A percentile compares a stretch with the other conserved stretches of the same genome.
Evolutionary conservation across 1,140 invertebrate species (phyloP).

Genomic region (Philaenus spumarius): DNA sequence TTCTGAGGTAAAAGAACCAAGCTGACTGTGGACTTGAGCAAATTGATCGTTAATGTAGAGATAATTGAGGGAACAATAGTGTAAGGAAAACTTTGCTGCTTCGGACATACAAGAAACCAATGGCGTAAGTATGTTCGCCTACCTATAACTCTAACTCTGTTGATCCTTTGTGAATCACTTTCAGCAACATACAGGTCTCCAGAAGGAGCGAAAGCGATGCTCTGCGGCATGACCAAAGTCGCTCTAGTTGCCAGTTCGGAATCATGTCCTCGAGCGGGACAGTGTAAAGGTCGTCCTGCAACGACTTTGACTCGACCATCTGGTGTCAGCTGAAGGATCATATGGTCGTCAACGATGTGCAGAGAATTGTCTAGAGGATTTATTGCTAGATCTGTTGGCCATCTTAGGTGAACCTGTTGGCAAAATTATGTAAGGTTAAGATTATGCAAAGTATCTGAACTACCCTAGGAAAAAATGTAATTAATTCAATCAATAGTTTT

Average conservation of each 20-base stretch:
- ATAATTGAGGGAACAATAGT: no score
- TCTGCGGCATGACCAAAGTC: conserved; percentile 85
- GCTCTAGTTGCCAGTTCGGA: conserved; percentile 80
- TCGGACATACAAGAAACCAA: no score
- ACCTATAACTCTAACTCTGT: conserved; percentile 78
- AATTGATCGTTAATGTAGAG: no score
- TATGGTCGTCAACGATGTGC: conserved; percentile 93
- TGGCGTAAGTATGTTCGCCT: no score
- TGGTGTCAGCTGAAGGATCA: conserved; percentile 85
- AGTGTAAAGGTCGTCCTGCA: conserved; percentile 86
- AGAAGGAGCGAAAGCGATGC: conserved; percentile 87
- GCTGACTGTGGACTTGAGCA: no score
- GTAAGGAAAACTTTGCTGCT: no score
- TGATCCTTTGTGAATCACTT: conserved; percentile 92
- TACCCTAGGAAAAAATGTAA: no score
- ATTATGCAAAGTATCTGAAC: no score
- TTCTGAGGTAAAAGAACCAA: no score
- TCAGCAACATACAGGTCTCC: conserved; percentile 94
- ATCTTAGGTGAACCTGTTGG: conserved; percentile 75
- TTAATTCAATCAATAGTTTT: no score
- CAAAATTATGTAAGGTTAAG: conserved; percentile 7
- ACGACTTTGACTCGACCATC: conserved; percentile 87
- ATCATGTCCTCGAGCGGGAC: conserved; percentile 66
- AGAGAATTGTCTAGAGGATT: conserved; percentile 91
- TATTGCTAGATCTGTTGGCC: conserved; percentile 91